Evolutionary conservation across 2,113 vertebrate species (phyloP), one percentile per base, ranked within the genome.

Genomic region (Lepus timidus): DNA sequence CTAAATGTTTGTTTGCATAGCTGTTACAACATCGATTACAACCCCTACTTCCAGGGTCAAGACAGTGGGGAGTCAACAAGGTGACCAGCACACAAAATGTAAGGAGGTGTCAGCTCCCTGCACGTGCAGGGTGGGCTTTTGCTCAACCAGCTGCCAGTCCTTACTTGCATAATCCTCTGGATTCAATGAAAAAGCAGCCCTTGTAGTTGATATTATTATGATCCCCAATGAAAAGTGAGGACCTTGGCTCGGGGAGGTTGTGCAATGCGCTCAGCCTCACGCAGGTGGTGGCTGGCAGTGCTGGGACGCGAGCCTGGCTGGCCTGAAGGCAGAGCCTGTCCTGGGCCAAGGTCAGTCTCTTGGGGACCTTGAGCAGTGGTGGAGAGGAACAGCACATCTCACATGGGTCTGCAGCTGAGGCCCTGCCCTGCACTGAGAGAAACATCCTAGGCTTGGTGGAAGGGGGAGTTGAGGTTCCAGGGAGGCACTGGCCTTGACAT

Each of bases 341-440:
- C 3, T 23, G 23, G 82, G 70, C 93, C 85, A 90, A 90, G 91
- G 88, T 96, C 85, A 74, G 36, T 70, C 73, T 67, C 51, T 62
- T 16, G 36, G 89, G 90, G 70, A 9, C 17, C 1, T 44, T 39
- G 31, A 70, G 27, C 0, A 31, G 39, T 36, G 29, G 23, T 2
- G 3, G 13, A 23, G 62, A 86, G 67, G 88, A 74, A 91, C 49
- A 49, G 76, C 0, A 0, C 73, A 81, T 87, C 71, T 93, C 64
- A 0, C 7, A 7, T 16, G 19, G 31, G 20, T 86, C 70, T 78
- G n/a, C 11, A 79, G 88, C 62, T 27, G 7, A 82, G 51, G 31
- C 44, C 51, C 51, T 71, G 70, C 11, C 16, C n/a, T 9, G 3
- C 58, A 17, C 39, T 2, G 49, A 92, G 20, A 85, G 55, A 65